These are phyloP conservation scores for Ancistrus triradiatus DNA, from an alignment of 2,113 vertebrate species.

Conservation along the genomic window DNA sequence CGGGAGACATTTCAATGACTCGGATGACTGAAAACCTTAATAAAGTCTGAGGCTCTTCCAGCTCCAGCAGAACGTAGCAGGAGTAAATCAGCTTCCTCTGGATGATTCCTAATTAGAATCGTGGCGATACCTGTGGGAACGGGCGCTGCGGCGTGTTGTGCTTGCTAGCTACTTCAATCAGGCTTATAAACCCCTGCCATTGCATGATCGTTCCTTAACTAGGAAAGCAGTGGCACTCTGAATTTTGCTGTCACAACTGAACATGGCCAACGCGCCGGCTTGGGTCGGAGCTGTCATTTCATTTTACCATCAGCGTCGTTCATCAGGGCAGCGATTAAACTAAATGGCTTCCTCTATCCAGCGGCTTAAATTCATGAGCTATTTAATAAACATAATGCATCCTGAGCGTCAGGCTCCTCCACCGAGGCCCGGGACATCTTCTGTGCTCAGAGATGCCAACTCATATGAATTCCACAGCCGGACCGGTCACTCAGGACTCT, in stretches of 20 bases:
- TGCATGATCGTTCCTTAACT: constrained; percentile 15
- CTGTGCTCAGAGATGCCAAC: background rate
- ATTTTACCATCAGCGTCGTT: constrained; percentile 30
- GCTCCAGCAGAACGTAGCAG: background rate
- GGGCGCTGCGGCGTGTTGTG: constrained; percentile 2
- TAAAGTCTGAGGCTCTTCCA: background rate
- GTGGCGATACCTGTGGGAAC: constrained; percentile 11
- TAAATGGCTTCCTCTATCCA: constrained; percentile 28
- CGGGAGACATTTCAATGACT: too few relatives aligned
- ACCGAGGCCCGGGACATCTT: constrained; percentile 8
- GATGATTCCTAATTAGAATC: constrained; percentile 24
- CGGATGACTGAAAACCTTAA: background rate
- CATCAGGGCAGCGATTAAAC: constrained; percentile 30
- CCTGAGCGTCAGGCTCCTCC: constrained; percentile 23
- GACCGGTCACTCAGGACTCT: background rate
- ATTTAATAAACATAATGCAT: constrained; percentile 38
- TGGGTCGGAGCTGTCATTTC: constrained; percentile 56
- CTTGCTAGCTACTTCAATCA: constrained; percentile 12
- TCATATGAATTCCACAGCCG: constrained; percentile 9
- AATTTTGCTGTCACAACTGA: constrained; percentile 29
- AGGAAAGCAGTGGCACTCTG: constrained; percentile 20
- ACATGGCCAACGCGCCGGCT: constrained; percentile 20
- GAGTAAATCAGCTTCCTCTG: constrained; percentile 5
- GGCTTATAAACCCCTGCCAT: background rate
- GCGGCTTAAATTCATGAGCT: constrained; percentile 39